phyloP scores from a whole-genome alignment of 1,140 invertebrate genomes.

The Semibalanus balanoides region DNA sequence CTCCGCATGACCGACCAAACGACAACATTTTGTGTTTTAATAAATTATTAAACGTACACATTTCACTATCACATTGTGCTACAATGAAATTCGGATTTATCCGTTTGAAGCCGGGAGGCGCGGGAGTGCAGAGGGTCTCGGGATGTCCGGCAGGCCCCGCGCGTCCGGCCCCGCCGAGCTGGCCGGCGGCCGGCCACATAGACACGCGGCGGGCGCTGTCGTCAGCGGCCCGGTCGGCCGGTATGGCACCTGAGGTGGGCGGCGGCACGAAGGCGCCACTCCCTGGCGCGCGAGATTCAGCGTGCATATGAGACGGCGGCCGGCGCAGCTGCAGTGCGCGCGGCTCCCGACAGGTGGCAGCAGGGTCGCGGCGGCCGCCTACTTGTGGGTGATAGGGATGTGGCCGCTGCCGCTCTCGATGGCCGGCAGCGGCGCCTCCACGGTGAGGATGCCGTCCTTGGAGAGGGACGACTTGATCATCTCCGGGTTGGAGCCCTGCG shows the following conservation, averaged over 20 bases:
- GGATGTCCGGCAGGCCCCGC: too few species aligned
- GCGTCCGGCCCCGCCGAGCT: background rate
- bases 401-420: slow-evolving; percentile 46
- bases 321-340: too few species aligned
- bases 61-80: background rate
- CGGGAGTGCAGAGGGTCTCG: background rate
- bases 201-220: too few species aligned
- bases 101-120: background rate
- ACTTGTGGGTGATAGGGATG: slow-evolving; percentile 63
- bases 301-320: background rate
- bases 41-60: slow-evolving; percentile 1
- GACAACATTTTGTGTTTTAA: background rate
- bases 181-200: too few species aligned
- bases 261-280: too few species aligned
- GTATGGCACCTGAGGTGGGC: too few species aligned
- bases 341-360: background rate
- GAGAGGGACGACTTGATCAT: slow-evolving; percentile 45
- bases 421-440: slow-evolving; percentile 74
- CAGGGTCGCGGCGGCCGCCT: slow-evolving; percentile 14
- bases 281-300: background rate
- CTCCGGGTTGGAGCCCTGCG: slow-evolving; percentile 84
- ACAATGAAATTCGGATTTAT: background rate
- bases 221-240: too few species aligned
- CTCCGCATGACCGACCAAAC: background rate
- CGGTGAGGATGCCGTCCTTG: slow-evolving; percentile 78